Conservation (phyloP, 2,113 vertebrate genomes). For the Siniperca chuatsi region DNA sequence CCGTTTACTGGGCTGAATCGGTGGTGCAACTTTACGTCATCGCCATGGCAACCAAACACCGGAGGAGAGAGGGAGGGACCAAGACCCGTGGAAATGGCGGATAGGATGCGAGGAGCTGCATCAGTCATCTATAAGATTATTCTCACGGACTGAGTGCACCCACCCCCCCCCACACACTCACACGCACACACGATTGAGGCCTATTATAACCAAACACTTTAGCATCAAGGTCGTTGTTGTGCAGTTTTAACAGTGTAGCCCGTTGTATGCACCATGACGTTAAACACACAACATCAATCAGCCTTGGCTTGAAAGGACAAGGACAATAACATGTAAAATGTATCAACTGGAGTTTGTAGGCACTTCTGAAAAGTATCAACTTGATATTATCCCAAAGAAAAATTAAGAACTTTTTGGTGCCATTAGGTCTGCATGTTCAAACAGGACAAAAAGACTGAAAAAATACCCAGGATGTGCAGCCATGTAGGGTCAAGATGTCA, state of each 20-base stretch:
- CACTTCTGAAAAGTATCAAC: not conserved
- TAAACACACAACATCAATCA: not conserved
- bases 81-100: constrained; percentile 63
- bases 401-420: not conserved
- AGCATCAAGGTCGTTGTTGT: not conserved
- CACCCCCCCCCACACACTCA: not conserved
- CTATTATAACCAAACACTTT: not conserved
- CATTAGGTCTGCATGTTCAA: not conserved
- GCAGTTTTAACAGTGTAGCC: not conserved
- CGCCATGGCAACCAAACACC: constrained; percentile 80
- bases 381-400: not conserved
- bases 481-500: not conserved
- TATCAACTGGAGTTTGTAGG: not conserved
- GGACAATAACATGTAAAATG: not conserved
- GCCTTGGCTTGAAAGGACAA: not conserved
- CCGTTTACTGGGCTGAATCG: constrained; percentile 55
- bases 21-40: constrained; percentile 82
- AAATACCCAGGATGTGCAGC: not conserved
- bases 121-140: constrained; percentile 8
- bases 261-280: not conserved
- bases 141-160: constrained; percentile 30
- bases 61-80: constrained; percentile 77
- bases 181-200: not conserved
- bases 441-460: not conserved
- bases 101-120: constrained; percentile 68